A percentile compares a stretch with the other conserved stretches of the same genome.
These are phyloP conservation scores for Bothrops jararaca DNA, from an alignment of 2,113 vertebrate species.

Conservation along the genomic window DNA sequence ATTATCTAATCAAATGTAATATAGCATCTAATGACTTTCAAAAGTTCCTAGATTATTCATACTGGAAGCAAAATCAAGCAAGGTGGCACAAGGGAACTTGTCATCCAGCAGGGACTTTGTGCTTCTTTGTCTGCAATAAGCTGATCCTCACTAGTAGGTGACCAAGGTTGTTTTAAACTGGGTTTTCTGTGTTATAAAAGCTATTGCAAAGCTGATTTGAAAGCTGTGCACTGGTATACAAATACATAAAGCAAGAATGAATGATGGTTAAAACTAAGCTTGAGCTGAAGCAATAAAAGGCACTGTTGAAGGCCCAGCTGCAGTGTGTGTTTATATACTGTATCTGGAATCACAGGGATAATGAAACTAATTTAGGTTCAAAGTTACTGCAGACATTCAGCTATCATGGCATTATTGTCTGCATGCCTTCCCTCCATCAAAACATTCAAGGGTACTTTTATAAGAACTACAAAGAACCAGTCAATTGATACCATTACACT, in stretches of 20 bases:
- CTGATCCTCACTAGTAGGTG: conserved; percentile 30
- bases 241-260: conserved; percentile 57
- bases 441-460: conserved; percentile 68
- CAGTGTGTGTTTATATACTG: conserved; percentile 38
- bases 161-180: conserved; percentile 50
- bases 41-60: conserved; percentile 44
- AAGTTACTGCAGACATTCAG: conserved; percentile 67
- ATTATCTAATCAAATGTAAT: conserved; percentile 52
- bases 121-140: conserved; percentile 27
- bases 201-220: conserved; percentile 49
- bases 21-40: conserved; percentile 53
- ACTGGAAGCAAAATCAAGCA: conserved; percentile 22
- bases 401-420: conserved; percentile 66
- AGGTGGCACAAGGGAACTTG: not conserved
- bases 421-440: conserved; percentile 60
- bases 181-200: conserved; percentile 56
- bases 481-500: conserved; percentile 72
- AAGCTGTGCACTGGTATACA: conserved; percentile 49
- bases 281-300: conserved; percentile 53
- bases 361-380: conserved; percentile 66
- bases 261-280: conserved; percentile 28
- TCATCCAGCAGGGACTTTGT: not conserved
- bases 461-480: conserved; percentile 62
- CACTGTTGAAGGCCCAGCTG: conserved; percentile 52
- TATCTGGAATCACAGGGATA: conserved; percentile 62